Base-by-base conservation (phyloP, 2,888 invertebrate species). In the Abrostola tripartita region DNA sequence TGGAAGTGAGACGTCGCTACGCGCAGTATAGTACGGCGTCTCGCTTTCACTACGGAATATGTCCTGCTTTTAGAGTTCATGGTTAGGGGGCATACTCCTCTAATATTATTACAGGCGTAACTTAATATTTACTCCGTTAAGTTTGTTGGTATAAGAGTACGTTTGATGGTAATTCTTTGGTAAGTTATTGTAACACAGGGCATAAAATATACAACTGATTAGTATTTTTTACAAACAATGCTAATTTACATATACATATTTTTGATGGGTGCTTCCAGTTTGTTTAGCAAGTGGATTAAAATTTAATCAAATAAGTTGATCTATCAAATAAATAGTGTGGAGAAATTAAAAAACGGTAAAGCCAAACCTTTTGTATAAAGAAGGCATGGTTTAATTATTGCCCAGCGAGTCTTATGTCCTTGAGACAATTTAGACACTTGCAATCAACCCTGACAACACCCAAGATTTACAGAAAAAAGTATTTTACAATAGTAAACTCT, bases 401-500 rank as follows among this genome's bases (percentile, higher is more conserved):
- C 65, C 52, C 58, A 49, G 54, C 52, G 7, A 9, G 14, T 1
- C 24, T 0, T 8, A 61, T 50, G 59, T 11, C 73, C 73, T 35
- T 53, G 37, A n/a, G 14, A 40, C 49, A 71, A 59, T 59, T 71
- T 12, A 67, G 40, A 52, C 67, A 59, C 38, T 11, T 35, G 8
- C 64, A 52, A 63, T 75, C 64, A 57, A 37, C 47, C 35, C 49
- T 55, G 49, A 53, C 14, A 38, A 47, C 57, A 73, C 60, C 74
- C 56, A 72, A 59, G 37, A 57, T 66, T 24, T 44, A 62, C n/a
- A 51, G 35, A 59, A 47, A 38, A 52, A 38, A 55, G 40, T 37
- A 57, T 54, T 49, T 64, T 42, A 64, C 53, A 68, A 68, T 54
- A 65, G 59, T 41, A 61, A 65, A 68, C 62, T 66, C 50, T 71